These are phyloP conservation scores for Hycleus cichorii DNA, from an alignment of 1,140 invertebrate genomes.

Conservation along the genomic window DNA sequence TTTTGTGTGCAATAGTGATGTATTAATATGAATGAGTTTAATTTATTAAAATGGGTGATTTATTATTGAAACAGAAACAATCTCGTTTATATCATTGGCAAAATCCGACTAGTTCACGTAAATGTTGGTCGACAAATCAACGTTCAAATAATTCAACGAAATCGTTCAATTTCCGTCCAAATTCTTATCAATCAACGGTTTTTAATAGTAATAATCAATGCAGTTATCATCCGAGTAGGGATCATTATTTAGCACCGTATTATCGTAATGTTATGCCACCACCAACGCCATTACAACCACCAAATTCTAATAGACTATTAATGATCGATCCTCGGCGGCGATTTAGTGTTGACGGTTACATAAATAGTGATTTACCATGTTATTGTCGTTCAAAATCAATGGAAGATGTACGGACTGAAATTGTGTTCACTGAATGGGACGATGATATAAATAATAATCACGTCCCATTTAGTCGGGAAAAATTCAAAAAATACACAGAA, in stretches of 20 bases:
- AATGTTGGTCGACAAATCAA: constrained; percentile 52
- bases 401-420: constrained; percentile 58
- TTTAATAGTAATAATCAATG: neutral
- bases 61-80: constrained; percentile 34
- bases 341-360: constrained; percentile 27
- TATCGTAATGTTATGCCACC: constrained; percentile 56
- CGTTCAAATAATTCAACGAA: constrained; percentile 13
- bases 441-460: constrained; percentile 52
- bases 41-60: constrained; percentile 31
- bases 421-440: constrained; percentile 56
- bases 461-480: constrained; percentile 43
- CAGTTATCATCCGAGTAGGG: constrained; percentile 37
- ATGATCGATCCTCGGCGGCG: constrained; percentile 41
- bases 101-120: constrained; percentile 42
- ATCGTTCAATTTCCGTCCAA: constrained; percentile 52
- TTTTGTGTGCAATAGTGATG: neutral
- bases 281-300: constrained; percentile 33
- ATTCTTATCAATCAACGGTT: constrained; percentile 26
- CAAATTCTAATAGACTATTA: constrained; percentile 42
- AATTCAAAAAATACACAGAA: constrained; percentile 31
- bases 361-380: constrained; percentile 41
- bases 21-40: neutral
- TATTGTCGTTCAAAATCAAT: constrained; percentile 59
- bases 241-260: constrained; percentile 61
- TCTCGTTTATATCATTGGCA: constrained; percentile 39